Conservation (phyloP, 2,113 vertebrate species). For the Chaetodon trifascialis region DNA sequence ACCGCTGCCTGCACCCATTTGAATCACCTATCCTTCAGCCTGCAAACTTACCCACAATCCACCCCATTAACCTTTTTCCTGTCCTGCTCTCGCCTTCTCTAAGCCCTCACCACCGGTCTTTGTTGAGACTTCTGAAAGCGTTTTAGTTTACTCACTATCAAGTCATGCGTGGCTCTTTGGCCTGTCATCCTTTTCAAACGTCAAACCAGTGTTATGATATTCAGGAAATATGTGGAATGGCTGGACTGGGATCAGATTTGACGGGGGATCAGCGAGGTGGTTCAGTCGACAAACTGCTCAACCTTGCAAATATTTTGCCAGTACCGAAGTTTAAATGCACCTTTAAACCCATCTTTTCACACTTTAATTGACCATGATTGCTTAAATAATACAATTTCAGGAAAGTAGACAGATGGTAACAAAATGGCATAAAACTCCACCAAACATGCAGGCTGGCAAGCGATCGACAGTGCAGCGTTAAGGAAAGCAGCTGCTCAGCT, state of each 20-base stretch:
- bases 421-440: neutral
- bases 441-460: neutral
- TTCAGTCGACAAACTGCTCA: neutral
- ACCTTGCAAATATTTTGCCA: neutral
- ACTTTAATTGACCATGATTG: neutral
- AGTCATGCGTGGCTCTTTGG: neutral
- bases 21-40: slow-evolving; percentile 30
- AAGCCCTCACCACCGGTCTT: neutral
- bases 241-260: neutral
- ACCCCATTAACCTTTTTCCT: slow-evolving; percentile 11
- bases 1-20: slow-evolving; percentile 23
- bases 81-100: slow-evolving; percentile 24
- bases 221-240: neutral
- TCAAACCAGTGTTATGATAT: neutral
- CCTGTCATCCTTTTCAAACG: slow-evolving; percentile 14
- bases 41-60: neutral
- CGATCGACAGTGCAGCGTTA: neutral
- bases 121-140: slow-evolving; percentile 17
- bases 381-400: neutral
- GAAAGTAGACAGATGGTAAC: neutral
- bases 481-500: slow-evolving; percentile 27
- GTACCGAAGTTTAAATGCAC: neutral
- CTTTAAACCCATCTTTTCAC: neutral
- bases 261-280: neutral
- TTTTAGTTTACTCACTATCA: slow-evolving; percentile 8